Evolutionary conservation across 2,797 vertebrate genomes (phyloP), one percentile per base, ranked within the genome.

Genomic region (Apogon hyalosoma): DNA sequence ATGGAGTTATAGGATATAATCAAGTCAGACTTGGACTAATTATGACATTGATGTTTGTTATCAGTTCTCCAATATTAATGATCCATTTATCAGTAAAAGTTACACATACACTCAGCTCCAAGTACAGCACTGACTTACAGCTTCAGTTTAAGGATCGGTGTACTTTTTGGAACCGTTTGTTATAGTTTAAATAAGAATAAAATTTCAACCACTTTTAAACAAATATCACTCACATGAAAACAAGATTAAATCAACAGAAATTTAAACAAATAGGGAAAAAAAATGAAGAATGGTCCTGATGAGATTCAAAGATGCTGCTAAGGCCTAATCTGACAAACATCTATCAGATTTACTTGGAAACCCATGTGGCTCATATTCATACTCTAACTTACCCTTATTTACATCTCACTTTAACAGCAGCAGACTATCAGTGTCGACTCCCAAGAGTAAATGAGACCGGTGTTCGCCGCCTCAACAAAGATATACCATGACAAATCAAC

Each of bases 201-300:
- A 14, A 52, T 12, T 68, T 31, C 21, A 31, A 48, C 48, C 50
- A 54, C 18, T 49, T 63, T 58, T 16, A n/a, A 54, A 60, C 14
- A 16, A 3, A 18, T 21, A 15, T 28, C 36, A 72, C 58, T 43
- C 60, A 74, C 70, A 28, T 48, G 33, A 16, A 72, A 31, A 48
- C 64, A 18, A 38, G 14, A 63, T 57, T 58, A 54, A 11, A 64
- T 50, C 40, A 58, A 41, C 24, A 40, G 31, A 41, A 8, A 31
- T 7, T 13, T 15, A 53, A 14, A 24, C 42, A 48, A 39, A 39
- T 11, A 24, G 21, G 43, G 21, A 43, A 48, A 19, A 7, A 16
- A n/a, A 8, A 2, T 14, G 24, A 19, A 61, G 6, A 4, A 11
- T 31, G 43, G 4, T 46, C 8, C 10, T 11, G 11, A 2, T 60